phyloP scores from a whole-genome alignment of 2,888 invertebrate species.

The Bombylius major region DNA sequence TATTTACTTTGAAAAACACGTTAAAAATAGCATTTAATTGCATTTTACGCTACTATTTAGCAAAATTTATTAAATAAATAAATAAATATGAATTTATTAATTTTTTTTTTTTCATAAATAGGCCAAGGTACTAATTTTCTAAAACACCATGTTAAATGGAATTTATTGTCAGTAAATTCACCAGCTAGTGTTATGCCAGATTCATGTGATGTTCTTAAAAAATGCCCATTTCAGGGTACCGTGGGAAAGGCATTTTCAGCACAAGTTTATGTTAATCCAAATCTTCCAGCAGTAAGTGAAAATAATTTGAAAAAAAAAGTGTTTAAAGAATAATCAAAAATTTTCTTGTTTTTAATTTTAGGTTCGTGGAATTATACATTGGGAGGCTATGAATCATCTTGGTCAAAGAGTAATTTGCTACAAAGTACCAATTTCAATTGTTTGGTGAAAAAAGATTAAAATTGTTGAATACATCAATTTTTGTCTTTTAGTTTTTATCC shows the following conservation, averaged over 20 bases:
- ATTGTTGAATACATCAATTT: no score
- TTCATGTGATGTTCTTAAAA: constrained; percentile 26
- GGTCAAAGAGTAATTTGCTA: constrained; percentile 28
- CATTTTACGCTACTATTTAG: no score
- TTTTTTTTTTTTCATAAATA: constrained; percentile 6
- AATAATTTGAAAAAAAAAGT: not conserved
- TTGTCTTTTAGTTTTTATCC: no score
- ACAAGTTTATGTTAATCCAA: constrained; percentile 22
- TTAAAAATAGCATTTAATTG: no score
- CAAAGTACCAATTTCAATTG: constrained; percentile 25
- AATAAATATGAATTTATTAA: not conserved
- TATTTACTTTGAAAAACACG: no score
- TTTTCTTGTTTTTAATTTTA: not conserved
- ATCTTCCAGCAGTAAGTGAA: constrained; percentile 26
- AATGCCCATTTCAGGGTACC: constrained; percentile 22
- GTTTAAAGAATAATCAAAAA: no score
- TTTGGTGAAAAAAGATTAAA: not conserved
- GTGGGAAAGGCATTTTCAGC: constrained; percentile 28
- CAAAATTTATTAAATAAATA: no score
- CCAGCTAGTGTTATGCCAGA: constrained; percentile 28
- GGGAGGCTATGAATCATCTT: constrained; percentile 26
- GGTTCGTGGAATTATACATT: constrained; percentile 28
- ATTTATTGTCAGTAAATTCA: constrained; percentile 26
- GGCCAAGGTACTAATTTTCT: constrained; percentile 24
- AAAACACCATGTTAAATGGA: constrained; percentile 29